Conservation (phyloP, 2,888 invertebrate genomes). For the Agonopterix heracliana region DNA sequence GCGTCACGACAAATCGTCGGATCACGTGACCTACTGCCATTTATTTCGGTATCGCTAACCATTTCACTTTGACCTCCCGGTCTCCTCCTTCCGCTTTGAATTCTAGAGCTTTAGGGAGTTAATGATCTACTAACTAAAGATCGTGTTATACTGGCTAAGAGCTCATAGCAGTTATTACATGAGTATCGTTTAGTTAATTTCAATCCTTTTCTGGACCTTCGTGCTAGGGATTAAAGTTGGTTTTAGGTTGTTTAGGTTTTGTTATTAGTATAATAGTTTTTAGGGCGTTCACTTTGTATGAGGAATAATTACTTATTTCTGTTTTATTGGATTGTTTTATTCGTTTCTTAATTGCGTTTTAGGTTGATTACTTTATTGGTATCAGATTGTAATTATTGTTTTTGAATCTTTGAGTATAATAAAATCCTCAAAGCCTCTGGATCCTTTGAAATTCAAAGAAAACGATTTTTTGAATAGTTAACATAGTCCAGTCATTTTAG, state of each 20-base stretch:
- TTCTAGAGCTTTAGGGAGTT: neutral
- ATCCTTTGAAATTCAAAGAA: too few species aligned
- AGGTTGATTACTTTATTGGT: conserved; percentile 4
- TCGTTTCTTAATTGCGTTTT: conserved; percentile 33
- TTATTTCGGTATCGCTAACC: conserved; percentile 41
- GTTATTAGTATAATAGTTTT: conserved; percentile 17
- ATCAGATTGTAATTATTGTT: neutral
- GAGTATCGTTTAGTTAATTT: conserved; percentile 21
- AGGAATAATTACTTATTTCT: conserved; percentile 40
- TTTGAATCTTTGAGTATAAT: too few species aligned
- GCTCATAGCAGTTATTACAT: conserved; percentile 30
- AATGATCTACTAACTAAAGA: conserved; percentile 11
- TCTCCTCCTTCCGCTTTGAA: conserved; percentile 2
- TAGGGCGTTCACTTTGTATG: conserved; percentile 39
- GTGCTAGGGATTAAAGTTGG: conserved; percentile 11
- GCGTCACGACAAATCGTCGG: conserved; percentile 64
- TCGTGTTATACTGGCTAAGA: conserved; percentile 26
- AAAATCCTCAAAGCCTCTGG: too few species aligned
- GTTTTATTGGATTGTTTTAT: conserved; percentile 33
- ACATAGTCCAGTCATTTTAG: too few species aligned
- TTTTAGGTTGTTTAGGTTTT: conserved; percentile 10
- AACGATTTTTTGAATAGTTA: too few species aligned
- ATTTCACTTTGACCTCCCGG: conserved; percentile 11
- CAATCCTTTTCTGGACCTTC: conserved; percentile 23
- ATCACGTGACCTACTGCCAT: conserved; percentile 63